Evolutionary conservation across 2,797 vertebrate genomes (phyloP), one percentile per base, ranked within the genome.

Genomic region (Discoglossus pictus): DNA sequence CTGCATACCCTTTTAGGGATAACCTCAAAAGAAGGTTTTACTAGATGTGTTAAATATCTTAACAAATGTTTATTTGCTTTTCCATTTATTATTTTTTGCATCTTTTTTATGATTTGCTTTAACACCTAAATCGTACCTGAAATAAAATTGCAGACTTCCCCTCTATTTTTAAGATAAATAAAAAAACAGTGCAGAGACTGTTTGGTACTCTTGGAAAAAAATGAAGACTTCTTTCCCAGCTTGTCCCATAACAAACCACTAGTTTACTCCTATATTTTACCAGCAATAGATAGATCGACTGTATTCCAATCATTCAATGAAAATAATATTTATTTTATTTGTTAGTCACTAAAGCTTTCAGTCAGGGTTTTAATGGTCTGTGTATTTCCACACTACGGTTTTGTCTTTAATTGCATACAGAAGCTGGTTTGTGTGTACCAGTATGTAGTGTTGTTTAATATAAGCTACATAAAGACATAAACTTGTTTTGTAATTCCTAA

Each of bases 71-170:
- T 60, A 44, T 23, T 56, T 52, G 35, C 39, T 64, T 65, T 31
- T 15, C n/a, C 42, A 44, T 54, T 42, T 52, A n/a, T n/a, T n/a
- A n/a, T 46, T 53, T 64, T 61, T 53, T 34, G 12, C 17, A 51
- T 68, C 4, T 61, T 67, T n/a, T 53, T 51, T 59, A 50, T 42
- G 36, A 61, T 60, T 68, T 46, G 27, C 34, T 61, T 46, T 68
- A 36, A 61, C 56, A 25, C 65, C 47, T 68, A 31, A 23, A 61
- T 52, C 21, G 20, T 52, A 60, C 51, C 25, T 43, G 12, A 52
- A 43, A 24, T 55, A 56, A 65, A 46, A 38, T 25, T n/a, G 34
- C 38, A 65, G 39, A 35, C 39, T 23, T 52, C 23, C 47, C 21
- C 18, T 38, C 12, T 62, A 36, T 23, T 51, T 38, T 38, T 11